Percentiles rank a stretch among this genome's conserved stretches.
These are phyloP conservation scores for Euura saliciscinereae DNA, from an alignment of 1,140 invertebrate species.

Conservation along the genomic window DNA sequence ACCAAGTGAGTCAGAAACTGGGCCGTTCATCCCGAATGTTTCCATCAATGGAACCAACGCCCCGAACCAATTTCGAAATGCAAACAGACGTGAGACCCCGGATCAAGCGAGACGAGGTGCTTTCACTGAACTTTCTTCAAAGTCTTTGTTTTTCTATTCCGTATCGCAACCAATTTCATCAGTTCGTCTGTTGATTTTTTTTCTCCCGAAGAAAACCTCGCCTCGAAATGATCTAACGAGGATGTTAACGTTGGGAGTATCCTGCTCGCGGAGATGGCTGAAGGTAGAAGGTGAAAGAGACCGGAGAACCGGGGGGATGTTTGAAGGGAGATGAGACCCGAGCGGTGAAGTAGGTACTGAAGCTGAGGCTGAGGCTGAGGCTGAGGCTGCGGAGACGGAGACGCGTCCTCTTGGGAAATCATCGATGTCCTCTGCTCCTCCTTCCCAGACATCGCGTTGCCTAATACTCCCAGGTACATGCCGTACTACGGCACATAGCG, in stretches of 20 bases:
- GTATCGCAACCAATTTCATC: constrained; percentile 16
- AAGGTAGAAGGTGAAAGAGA: neutral
- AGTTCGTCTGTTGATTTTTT: constrained; percentile 28
- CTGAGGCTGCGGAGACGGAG: constrained; percentile 18
- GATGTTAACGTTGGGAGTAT: constrained; percentile 19
- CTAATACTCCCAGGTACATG: neutral
- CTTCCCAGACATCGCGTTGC: constrained; percentile 19
- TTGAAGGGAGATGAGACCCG: neutral
- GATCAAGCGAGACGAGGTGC: too few species aligned
- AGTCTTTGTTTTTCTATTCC: too few species aligned
- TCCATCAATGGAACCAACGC: too few species aligned
- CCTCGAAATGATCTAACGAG: constrained; percentile 32
- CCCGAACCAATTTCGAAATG: too few species aligned
- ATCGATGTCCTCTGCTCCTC: constrained; percentile 48
- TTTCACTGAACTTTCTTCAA: too few species aligned
- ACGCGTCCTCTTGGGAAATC: constrained; percentile 52
- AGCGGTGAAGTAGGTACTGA: constrained; percentile 14
- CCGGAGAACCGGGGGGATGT: neutral
- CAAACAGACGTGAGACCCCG: too few species aligned
- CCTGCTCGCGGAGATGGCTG: neutral
- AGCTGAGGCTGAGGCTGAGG: constrained; percentile 18
- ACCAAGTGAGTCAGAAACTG: too few species aligned
- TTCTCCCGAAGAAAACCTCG: constrained; percentile 22
- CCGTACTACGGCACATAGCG: neutral
- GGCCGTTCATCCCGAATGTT: too few species aligned